Base-by-base conservation (phyloP, 2,888 invertebrate species). In the Watsonalla cultraria region DNA sequence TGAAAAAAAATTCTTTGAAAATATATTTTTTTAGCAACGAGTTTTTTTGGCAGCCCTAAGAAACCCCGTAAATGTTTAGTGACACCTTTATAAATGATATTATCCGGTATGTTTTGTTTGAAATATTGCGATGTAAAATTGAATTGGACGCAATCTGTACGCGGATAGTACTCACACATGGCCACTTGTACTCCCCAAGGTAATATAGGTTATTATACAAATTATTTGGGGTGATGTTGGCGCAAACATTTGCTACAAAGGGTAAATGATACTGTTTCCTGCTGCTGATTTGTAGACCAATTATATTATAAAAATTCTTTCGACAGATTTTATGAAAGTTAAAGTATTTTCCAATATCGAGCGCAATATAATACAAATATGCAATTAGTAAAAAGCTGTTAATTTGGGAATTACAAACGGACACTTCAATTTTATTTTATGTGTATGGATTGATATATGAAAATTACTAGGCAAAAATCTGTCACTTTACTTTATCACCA, bases 1-100 rank as follows among this genome's bases (percentile, higher is more conserved):
- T n/a, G n/a, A n/a, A n/a, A 7, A 37, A 37, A 37, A 37, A 8
- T 37, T 8, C 2, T 8, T 37, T 7, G 5, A 35, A 35, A 35
- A 5, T 35, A 35, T 35, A 35, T 37, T 7, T 7, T 24, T 24
- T 24, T 5, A 33, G n/a, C 7, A 7, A 7, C 14, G 6, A 34
- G 13, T n/a, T 7, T 48, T 42, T 42, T 7, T 56, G 74, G 13
- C 76, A 81, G 54, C 86, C 84, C 84, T 80, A 67, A 49, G 46
- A 56, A 52, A 51, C 35, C 34, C 51, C 58, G 77, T 78, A 81
- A 83, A 84, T 81, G 74, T 75, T 77, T 78, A 76, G 80, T 82
- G 84, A 86, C 86, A 84, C 84, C 78, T 84, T 83, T 84, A 85
- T 82, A 87, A 90, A 89, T 85, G 86, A 87, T 88, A 82, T 83